Percentiles rank a stretch among this genome's conserved stretches.
Conservation (phyloP, 2,888 invertebrate genomes). For the Drosophila longiperda region DNA sequence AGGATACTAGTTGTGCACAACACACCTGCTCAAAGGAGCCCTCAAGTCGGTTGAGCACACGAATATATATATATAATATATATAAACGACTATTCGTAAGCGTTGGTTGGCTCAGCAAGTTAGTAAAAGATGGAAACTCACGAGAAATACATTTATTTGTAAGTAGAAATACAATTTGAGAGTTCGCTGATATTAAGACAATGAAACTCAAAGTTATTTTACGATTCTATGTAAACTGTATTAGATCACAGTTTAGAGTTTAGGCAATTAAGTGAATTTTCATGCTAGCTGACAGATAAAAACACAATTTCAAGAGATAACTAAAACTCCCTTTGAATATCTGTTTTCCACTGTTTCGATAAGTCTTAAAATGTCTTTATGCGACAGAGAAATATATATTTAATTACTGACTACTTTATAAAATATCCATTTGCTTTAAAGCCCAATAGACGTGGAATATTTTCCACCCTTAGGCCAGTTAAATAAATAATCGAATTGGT, state of each 20-base stretch:
- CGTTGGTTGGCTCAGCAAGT: slow-evolving; percentile 21
- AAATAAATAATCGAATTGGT: slow-evolving; percentile 37
- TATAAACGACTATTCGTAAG: slow-evolving; percentile 1
- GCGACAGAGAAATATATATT: background rate
- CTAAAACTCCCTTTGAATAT: background rate
- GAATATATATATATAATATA: slow-evolving; percentile 5
- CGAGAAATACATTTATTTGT: background rate
- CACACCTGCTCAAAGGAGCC: slow-evolving; percentile 32
- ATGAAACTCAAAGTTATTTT: background rate
- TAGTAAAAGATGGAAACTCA: background rate
- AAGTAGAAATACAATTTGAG: background rate
- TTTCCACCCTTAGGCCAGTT: slow-evolving; percentile 28
- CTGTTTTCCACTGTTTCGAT: background rate
- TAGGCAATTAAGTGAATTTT: background rate
- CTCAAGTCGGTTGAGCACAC: slow-evolving; percentile 41
- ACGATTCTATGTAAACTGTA: background rate
- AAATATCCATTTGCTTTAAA: slow-evolving; percentile 16
- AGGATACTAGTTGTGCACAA: slow-evolving; percentile 7
- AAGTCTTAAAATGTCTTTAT: background rate
- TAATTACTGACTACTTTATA: background rate
- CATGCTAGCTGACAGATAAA: background rate
- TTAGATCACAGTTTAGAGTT: background rate
- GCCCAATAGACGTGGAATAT: slow-evolving; percentile 21
- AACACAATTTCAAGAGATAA: background rate
- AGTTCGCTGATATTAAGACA: background rate